Percentiles rank a stretch among this genome's conserved stretches.
Evolutionary conservation across 1,140 invertebrate species (phyloP).

Genomic region (Pantala flavescens): DNA sequence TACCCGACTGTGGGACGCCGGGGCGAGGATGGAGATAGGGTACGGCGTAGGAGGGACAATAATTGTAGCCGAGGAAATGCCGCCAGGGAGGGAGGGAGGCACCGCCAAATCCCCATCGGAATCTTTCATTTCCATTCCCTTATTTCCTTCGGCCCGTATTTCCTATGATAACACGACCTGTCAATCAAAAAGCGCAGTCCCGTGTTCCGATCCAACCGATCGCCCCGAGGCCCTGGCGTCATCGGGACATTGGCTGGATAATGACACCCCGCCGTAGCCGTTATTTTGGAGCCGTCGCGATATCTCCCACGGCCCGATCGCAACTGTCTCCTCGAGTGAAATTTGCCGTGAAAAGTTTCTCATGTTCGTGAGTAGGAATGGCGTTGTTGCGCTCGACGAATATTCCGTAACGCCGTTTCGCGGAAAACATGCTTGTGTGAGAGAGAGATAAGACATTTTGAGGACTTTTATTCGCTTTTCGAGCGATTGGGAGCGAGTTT

Average conservation of each 20-base stretch:
- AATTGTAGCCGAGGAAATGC: not conserved
- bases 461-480: no score
- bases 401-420: no score
- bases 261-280: not conserved
- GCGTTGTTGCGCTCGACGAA: no score
- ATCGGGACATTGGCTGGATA: not conserved
- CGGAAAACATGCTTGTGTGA: no score
- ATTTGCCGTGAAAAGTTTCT: no score
- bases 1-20: not conserved
- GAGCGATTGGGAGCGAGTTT: no score
- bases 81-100: not conserved
- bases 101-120: not conserved
- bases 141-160: not conserved
- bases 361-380: no score
- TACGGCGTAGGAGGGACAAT: not conserved
- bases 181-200: not conserved
- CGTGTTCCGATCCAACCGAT: not conserved
- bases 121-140: constrained; percentile 6
- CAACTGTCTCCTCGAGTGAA: not conserved
- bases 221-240: not conserved
- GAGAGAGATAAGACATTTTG: no score
- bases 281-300: not conserved
- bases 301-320: not conserved
- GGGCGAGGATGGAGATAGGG: not conserved
- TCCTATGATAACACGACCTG: constrained; percentile 4